Evolutionary conservation across 1,140 invertebrate species (phyloP), one percentile per base, ranked within the genome.

Genomic region (Dreissena rostriformis): DNA sequence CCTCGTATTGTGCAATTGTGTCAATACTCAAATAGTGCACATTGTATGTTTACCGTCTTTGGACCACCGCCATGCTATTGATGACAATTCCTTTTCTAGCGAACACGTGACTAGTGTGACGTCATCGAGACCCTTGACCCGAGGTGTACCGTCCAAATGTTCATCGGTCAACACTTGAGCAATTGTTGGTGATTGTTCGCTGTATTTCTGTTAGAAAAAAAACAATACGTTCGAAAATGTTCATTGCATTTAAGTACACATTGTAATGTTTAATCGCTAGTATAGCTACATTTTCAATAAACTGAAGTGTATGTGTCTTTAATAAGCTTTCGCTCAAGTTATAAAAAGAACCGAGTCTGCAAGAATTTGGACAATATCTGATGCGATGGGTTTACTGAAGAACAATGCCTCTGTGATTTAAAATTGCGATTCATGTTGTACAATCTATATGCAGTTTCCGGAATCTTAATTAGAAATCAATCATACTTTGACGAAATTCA

Each of bases 41-140:
- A 68, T 68, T 24, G 39, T 22, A 15, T 51, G 24, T 24, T 19
- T 77, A 81, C 79, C 79, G 72, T 81, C 79, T 52, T 73, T 81
- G 12, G 55, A 29, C 79, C 79, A 81, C n/a, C 53, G 22, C 79
- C 79, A 81, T 7, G 63, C 53, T 12, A 81, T 61, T 10, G 63
- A 65, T 17, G 79, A 10, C 8, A 81, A 51, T 66, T 81, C 79
- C n/a, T 72, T 81, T 22, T 81, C 79, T 19, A 73, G 10, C 15
- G 67, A 29, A 22, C 70, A 52, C n/a, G 67, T 71, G 19, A 81
- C 28, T 14, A 81, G 39, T 22, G 53, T 73, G 22, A 70, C 79
- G 67, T 81, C 79, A 81, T 72, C 79, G 65, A 81, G 19, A 49
- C 68, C 66, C 28, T 73, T 72, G 11, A 24, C 8, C 39, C 67